Percentiles rank a stretch among this genome's conserved stretches.
These are phyloP conservation scores for Dromaius novaehollandiae DNA, from an alignment of 2,113 vertebrate species.

Conservation along the genomic window DNA sequence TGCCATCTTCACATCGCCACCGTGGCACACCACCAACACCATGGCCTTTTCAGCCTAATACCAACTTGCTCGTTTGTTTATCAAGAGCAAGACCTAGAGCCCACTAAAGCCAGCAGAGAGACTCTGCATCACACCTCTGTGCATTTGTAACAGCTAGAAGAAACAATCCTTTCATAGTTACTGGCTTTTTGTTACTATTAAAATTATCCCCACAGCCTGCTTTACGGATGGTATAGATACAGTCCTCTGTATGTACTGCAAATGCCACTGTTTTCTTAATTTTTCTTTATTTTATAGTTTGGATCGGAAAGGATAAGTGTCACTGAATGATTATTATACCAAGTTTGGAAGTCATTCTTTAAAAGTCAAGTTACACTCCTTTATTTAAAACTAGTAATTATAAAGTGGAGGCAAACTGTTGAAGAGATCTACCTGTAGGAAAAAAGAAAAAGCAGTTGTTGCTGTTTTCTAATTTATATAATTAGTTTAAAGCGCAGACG, in stretches of 20 bases:
- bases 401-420: background rate
- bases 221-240: background rate
- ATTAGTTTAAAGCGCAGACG: background rate
- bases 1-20: background rate
- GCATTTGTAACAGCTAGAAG: background rate
- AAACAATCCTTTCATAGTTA: background rate
- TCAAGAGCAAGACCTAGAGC: background rate
- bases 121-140: rapidly evolving
- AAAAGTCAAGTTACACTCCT: background rate
- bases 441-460: background rate
- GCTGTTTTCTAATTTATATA: background rate
- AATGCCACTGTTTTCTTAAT: background rate
- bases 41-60: rapidly evolving
- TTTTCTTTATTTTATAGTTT: background rate
- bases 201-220: background rate
- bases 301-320: background rate
- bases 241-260: background rate
- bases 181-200: background rate
- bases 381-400: background rate
- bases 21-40: no score
- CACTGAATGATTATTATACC: background rate
- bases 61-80: background rate
- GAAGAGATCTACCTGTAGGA: background rate
- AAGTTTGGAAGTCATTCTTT: background rate
- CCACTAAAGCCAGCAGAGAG: background rate